Percentiles rank a stretch among this genome's conserved stretches.
Conservation (phyloP, 2,888 invertebrate species). For the Volucella inflata region DNA sequence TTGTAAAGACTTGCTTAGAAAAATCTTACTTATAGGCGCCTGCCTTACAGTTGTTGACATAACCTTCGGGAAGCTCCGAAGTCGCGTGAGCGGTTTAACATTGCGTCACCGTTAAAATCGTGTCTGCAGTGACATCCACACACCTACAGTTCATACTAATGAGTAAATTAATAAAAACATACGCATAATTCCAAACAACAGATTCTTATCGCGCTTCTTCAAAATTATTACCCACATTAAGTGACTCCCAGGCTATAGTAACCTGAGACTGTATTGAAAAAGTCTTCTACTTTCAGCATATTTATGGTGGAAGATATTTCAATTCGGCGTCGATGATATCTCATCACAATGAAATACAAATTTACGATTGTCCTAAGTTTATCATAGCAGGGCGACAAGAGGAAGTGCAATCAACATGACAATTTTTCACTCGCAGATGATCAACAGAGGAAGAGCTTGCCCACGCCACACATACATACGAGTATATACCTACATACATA, state of each 20-base stretch:
- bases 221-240: slow-evolving; percentile 57
- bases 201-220: slow-evolving; percentile 65
- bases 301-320: slow-evolving; percentile 66
- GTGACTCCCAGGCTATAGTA: slow-evolving; percentile 53
- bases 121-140: slow-evolving; percentile 55
- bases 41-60: too few relatives aligned
- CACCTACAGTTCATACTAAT: slow-evolving; percentile 55
- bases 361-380: slow-evolving; percentile 69
- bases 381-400: slow-evolving; percentile 57
- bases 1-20: too few relatives aligned
- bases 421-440: slow-evolving; percentile 73
- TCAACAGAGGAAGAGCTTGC: slow-evolving; percentile 54
- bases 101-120: slow-evolving; percentile 66
- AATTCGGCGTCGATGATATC: slow-evolving; percentile 68
- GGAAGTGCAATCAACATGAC: slow-evolving; percentile 64
- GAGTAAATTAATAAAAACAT: slow-evolving; percentile 69
- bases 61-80: too few relatives aligned
- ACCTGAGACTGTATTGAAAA: slow-evolving; percentile 56
- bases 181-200: slow-evolving; percentile 68
- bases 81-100: too few relatives aligned
- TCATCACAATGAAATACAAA: slow-evolving; percentile 61
- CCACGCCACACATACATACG: slow-evolving; percentile 13
- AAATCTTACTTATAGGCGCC: too few relatives aligned
- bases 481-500: too few relatives aligned
- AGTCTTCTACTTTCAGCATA: slow-evolving; percentile 57